Conservation (phyloP, 1,140 invertebrate species). For the Pygmarrhopalites habei region DNA sequence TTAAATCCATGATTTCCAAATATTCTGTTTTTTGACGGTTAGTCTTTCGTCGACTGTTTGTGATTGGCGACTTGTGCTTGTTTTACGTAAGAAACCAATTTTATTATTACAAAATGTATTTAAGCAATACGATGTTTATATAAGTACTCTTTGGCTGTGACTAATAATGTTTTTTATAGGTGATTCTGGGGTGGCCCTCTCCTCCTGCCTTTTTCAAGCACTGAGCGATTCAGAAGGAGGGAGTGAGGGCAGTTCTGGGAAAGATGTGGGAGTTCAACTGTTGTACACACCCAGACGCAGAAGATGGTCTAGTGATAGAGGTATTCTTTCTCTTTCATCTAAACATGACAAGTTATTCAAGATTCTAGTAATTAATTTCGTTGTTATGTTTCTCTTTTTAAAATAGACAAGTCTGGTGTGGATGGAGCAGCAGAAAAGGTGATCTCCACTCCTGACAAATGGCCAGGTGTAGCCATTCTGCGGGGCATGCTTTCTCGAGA, state of each 20-base stretch:
- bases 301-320: constrained; percentile 37
- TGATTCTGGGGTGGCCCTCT: constrained; percentile 87
- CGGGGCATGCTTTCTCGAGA: constrained; percentile 80
- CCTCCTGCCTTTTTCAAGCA: constrained; percentile 97
- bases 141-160: constrained; percentile 37
- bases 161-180: constrained; percentile 70
- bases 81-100: too few relatives aligned
- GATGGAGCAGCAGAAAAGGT: constrained; percentile 42
- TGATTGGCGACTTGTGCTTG: constrained; percentile 57
- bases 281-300: constrained; percentile 39
- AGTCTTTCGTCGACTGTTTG: too few relatives aligned
- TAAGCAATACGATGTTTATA: too few relatives aligned
- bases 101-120: too few relatives aligned
- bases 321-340: too few relatives aligned
- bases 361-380: too few relatives aligned
- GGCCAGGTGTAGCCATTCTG: constrained; percentile 82
- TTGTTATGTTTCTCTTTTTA: too few relatives aligned
- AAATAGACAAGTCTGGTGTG: too few relatives aligned
- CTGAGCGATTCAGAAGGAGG: constrained; percentile 82
- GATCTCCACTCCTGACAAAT: constrained; percentile 58
- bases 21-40: constrained; percentile 27
- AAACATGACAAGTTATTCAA: too few relatives aligned
- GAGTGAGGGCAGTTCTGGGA: constrained; percentile 9
- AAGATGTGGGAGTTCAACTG: constrained; percentile 41
- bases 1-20: too few relatives aligned